Percentiles rank a stretch among this genome's conserved stretches.
These are phyloP conservation scores for Chaetorhynchus papuensis DNA, from an alignment of 2,113 vertebrate genomes.

Conservation along the genomic window DNA sequence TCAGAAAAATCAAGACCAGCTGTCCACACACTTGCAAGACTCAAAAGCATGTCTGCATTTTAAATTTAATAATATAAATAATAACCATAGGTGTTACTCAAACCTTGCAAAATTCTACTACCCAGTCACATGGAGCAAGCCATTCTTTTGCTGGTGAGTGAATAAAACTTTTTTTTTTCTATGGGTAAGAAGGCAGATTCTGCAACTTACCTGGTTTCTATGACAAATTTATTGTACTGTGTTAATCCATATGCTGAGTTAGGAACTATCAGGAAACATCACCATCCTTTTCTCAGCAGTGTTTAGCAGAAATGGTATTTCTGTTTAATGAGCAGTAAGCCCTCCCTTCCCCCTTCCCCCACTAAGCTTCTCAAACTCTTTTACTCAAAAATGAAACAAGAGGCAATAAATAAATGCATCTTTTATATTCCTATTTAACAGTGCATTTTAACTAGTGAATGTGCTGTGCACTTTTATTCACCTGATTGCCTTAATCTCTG, in stretches of 20 bases:
- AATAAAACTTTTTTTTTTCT: neutral
- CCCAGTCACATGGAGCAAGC: neutral
- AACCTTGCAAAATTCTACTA: constrained; percentile 36
- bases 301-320: neutral
- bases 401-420: constrained; percentile 47
- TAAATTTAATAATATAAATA: constrained; percentile 53
- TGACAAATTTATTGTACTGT: neutral
- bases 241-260: neutral
- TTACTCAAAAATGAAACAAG: constrained; percentile 28
- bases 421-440: constrained; percentile 39
- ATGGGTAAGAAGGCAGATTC: neutral
- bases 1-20: constrained; percentile 58
- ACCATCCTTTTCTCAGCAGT: neutral
- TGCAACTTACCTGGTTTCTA: neutral
- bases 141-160: neutral
- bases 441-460: constrained; percentile 38
- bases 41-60: constrained; percentile 43
- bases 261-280: neutral
- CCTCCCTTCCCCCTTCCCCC: neutral
- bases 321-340: neutral
- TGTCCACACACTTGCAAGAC: constrained; percentile 44
- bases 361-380: constrained; percentile 9
- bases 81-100: constrained; percentile 43
- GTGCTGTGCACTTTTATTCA: constrained; percentile 49
- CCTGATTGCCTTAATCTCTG: constrained; percentile 46